Conservation (phyloP, 2,797 vertebrate genomes). For the Ctenopoma multispine region DNA sequence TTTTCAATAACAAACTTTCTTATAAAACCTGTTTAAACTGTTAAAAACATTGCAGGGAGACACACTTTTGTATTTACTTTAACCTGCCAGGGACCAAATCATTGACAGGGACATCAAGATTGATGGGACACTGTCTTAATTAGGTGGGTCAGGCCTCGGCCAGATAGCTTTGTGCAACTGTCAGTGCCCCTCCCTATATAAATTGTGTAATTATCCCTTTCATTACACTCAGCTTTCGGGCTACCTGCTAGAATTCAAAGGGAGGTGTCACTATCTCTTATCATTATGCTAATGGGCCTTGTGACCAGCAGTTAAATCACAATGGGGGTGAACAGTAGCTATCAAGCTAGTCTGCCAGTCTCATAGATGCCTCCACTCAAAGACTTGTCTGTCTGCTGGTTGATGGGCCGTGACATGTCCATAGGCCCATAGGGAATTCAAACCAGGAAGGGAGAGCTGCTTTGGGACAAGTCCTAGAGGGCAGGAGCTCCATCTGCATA, state of each 20-base stretch:
- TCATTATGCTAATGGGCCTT: conserved; percentile 84
- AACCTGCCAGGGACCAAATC: conserved; percentile 33
- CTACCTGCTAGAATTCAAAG: conserved; percentile 83
- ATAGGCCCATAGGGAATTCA: conserved; percentile 61
- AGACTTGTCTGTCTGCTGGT: conserved; percentile 75
- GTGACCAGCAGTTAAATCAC: conserved; percentile 82
- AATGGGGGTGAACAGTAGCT: conserved; percentile 70
- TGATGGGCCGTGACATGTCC: conserved; percentile 78
- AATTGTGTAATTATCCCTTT: conserved; percentile 85
- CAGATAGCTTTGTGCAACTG: conserved; percentile 73
- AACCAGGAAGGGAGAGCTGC: conserved; percentile 56
- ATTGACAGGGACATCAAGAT: conserved; percentile 60
- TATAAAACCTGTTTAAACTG: neutral
- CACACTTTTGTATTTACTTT: conserved; percentile 72
- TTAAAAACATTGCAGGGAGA: conserved; percentile 31
- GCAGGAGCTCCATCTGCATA: conserved; percentile 64
- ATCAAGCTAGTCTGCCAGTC: conserved; percentile 80
- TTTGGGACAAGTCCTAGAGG: conserved; percentile 65
- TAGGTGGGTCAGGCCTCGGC: conserved; percentile 52
- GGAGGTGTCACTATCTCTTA: conserved; percentile 84
- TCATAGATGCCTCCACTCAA: conserved; percentile 68
- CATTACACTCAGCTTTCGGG: conserved; percentile 81
- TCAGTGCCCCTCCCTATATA: conserved; percentile 81
- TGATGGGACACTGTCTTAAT: conserved; percentile 71
- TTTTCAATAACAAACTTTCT: neutral